Conservation (phyloP, 2,797 vertebrate genomes). For the Molossus molossus region DNA sequence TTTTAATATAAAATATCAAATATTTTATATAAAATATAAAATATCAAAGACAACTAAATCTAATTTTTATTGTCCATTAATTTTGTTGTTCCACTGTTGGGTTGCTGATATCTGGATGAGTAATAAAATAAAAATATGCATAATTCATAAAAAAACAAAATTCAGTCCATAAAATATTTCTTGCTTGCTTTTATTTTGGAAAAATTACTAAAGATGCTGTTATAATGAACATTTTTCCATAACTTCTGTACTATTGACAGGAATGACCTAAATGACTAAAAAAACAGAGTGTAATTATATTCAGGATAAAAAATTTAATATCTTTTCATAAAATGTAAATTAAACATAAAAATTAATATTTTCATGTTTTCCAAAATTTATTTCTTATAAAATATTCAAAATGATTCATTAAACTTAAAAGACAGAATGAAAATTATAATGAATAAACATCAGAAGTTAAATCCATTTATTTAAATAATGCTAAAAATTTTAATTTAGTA, state of each 20-base stretch:
- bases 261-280: slow-evolving; percentile 44
- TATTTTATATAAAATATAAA: not conserved
- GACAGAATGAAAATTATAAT: not conserved
- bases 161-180: slow-evolving; percentile 41
- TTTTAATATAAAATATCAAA: not conserved
- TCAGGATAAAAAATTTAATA: not conserved
- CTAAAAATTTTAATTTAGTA: slow-evolving; percentile 30
- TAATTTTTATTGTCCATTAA: not conserved
- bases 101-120: not conserved
- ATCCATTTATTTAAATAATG: slow-evolving; percentile 58
- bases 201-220: slow-evolving; percentile 39
- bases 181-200: slow-evolving; percentile 51
- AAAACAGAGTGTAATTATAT: slow-evolving; percentile 14
- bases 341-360: slow-evolving; percentile 27
- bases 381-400: slow-evolving; percentile 61
- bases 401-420: slow-evolving; percentile 46
- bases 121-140: slow-evolving; percentile 58
- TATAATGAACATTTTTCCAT: slow-evolving; percentile 42
- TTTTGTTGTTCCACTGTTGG: not conserved
- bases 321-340: slow-evolving; percentile 57
- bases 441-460: not conserved
- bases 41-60: slow-evolving; percentile 2
- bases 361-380: slow-evolving; percentile 2
- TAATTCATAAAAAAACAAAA: slow-evolving; percentile 59
- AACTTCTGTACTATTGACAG: not conserved